phyloP scores from a whole-genome alignment of 2,797 vertebrate species.

The Enteromius trimaculatus region DNA sequence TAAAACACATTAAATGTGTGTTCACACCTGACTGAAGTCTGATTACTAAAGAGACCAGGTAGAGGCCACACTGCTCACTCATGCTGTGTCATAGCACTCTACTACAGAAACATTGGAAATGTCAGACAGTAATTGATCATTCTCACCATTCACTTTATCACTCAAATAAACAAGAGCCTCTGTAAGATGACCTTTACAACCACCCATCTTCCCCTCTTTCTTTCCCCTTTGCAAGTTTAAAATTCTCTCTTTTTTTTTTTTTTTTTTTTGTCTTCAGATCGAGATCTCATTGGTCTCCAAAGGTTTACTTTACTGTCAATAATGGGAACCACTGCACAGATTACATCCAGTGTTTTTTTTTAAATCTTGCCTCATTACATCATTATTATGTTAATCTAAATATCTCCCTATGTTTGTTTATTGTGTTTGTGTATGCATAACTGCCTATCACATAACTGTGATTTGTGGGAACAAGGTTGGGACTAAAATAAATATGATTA shows the following conservation, averaged over 20 bases:
- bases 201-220: conserved; percentile 47
- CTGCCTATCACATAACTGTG: too few relatives aligned
- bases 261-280: background rate
- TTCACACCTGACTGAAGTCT: background rate
- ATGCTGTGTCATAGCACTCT: background rate
- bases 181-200: conserved; percentile 78
- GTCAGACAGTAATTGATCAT: conserved; percentile 80
- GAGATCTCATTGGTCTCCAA: background rate
- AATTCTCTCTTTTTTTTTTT: background rate
- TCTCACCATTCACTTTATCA: conserved; percentile 75
- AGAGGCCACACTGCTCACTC: background rate
- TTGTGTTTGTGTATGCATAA: conserved; percentile 12
- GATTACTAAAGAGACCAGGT: background rate
- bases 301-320: background rate
- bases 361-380: background rate
- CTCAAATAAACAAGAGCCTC: conserved; percentile 72
- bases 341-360: background rate
- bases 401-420: background rate
- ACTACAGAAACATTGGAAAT: conserved; percentile 75
- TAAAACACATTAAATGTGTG: background rate
- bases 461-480: background rate
- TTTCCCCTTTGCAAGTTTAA: background rate
- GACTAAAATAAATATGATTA: background rate
- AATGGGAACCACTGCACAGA: background rate
- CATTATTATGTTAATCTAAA: background rate